A percentile compares a stretch with the other conserved stretches of the same genome.
Evolutionary conservation across 2,888 invertebrate genomes (phyloP).

Genomic region (Microdon myrmicae): DNA sequence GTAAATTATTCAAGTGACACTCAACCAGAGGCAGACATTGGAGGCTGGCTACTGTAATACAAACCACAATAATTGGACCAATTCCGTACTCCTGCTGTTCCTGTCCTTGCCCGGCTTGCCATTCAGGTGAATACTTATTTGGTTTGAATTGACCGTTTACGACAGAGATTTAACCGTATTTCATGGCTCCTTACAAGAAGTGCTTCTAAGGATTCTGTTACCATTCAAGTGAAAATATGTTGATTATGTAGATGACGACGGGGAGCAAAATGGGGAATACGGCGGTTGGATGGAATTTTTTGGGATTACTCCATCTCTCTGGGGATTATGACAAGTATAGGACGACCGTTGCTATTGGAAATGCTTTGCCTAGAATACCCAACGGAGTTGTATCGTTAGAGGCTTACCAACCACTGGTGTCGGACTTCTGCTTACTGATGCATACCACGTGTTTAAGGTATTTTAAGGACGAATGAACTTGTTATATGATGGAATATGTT

Average conservation of each 20-base stretch:
- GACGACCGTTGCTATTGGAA: constrained; percentile 27
- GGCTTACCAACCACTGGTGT: constrained; percentile 2
- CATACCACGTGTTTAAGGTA: constrained; percentile 34
- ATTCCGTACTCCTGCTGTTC: constrained; percentile 7
- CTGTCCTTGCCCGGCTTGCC: constrained; percentile 19
- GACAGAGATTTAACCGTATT: constrained; percentile 37
- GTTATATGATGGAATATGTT: constrained; percentile 8
- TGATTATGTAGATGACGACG: constrained; percentile 13
- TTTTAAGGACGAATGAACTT: constrained; percentile 36
- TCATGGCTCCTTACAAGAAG: too few species aligned
- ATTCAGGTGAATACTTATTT: constrained; percentile 52
- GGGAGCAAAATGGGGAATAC: not conserved
- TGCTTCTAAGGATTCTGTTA: too few species aligned
- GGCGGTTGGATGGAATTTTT: constrained; percentile 3
- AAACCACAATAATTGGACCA: constrained; percentile 18
- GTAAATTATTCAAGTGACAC: constrained; percentile 50
- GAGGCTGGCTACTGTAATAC: constrained; percentile 21
- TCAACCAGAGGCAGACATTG: constrained; percentile 39
- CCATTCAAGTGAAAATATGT: constrained; percentile 24
- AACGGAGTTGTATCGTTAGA: constrained; percentile 17
- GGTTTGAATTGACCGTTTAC: constrained; percentile 49
- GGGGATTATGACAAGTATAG: constrained; percentile 13
- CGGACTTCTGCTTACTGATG: constrained; percentile 32
- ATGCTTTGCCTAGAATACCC: constrained; percentile 33
- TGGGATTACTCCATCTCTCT: constrained; percentile 25